Percentiles rank a stretch among this genome's conserved stretches.
Evolutionary conservation across 2,888 invertebrate genomes (phyloP).

Genomic region (Hemithea aestivaria): DNA sequence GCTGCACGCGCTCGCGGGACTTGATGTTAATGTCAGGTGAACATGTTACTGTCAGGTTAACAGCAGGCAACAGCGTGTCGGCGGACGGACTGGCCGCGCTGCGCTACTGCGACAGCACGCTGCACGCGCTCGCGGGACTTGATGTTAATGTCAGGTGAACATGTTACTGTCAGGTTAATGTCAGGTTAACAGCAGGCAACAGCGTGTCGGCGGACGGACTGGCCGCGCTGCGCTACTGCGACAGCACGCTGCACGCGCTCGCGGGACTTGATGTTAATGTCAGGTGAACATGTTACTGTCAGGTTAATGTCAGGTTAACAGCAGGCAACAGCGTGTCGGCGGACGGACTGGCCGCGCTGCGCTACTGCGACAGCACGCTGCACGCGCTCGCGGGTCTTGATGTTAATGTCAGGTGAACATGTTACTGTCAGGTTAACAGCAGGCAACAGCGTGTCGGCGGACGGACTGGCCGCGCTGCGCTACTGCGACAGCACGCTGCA

Average conservation of each 20-base stretch:
- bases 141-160: too few species aligned
- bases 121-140: constrained; percentile 40
- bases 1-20: constrained; percentile 36
- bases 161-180: too few species aligned
- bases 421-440: constrained; percentile 74
- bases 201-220: constrained; percentile 58
- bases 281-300: too few species aligned
- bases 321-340: constrained; percentile 74
- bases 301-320: too few species aligned
- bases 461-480: constrained; percentile 37
- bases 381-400: constrained; percentile 46
- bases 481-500: constrained; percentile 37
- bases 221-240: constrained; percentile 39
- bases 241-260: constrained; percentile 33
- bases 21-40: too few species aligned
- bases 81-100: constrained; percentile 38
- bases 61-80: constrained; percentile 75
- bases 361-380: constrained; percentile 38
- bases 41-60: too few species aligned
- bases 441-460: constrained; percentile 72
- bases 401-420: too few species aligned
- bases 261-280: constrained; percentile 47
- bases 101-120: constrained; percentile 39
- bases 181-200: constrained; percentile 77
- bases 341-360: constrained; percentile 35